Evolutionary conservation across 2,113 vertebrate genomes (phyloP).

Genomic region (Parus major): DNA sequence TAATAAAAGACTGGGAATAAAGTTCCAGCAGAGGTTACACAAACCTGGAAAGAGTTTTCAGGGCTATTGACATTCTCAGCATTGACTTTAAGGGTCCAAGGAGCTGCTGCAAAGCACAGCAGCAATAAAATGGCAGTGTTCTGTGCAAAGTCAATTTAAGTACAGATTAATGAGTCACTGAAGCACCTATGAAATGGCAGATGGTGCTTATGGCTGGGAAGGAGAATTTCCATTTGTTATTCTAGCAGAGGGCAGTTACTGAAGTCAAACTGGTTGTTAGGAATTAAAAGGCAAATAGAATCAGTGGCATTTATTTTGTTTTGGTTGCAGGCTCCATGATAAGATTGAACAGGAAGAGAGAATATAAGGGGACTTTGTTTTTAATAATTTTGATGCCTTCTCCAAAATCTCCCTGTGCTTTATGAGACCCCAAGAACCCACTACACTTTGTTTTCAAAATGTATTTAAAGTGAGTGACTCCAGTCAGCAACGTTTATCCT

Average conservation of each 20-base stretch:
- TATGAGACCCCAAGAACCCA: background rate
- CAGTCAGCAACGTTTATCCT: background rate
- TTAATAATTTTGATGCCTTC: background rate
- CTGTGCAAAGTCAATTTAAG: slow-evolving; percentile 22
- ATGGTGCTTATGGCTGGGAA: slow-evolving; percentile 14
- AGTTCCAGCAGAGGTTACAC: background rate
- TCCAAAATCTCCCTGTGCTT: background rate
- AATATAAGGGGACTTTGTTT: background rate
- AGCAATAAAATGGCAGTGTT: slow-evolving; percentile 9
- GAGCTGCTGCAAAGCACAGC: background rate
- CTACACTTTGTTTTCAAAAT: background rate
- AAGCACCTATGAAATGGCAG: slow-evolving; percentile 46
- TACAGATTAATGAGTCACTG: slow-evolving; percentile 30
- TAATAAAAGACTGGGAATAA: background rate
- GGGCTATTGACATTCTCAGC: background rate
- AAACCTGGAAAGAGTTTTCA: background rate
- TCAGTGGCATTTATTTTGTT: background rate
- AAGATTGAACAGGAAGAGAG: background rate
- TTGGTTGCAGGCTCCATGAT: background rate
- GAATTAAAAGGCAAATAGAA: background rate
- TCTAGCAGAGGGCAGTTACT: background rate
- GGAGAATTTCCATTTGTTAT: background rate
- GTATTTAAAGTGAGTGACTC: background rate
- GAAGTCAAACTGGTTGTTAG: background rate
- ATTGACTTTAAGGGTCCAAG: background rate